Base-by-base conservation (phyloP, 2,888 invertebrate species). In the Petrolisthes cinctipes region DNA sequence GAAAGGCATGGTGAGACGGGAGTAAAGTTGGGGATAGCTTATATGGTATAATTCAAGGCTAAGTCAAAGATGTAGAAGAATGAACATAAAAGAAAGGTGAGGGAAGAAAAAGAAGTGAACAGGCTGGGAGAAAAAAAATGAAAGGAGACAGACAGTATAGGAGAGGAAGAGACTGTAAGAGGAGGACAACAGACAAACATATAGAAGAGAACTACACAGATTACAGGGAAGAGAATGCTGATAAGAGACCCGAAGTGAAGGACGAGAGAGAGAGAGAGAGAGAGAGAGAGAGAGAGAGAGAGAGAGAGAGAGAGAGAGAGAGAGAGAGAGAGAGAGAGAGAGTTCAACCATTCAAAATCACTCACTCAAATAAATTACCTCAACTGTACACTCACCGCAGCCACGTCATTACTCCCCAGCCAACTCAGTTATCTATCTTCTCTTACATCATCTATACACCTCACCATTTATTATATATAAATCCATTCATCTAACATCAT, bases 261-360 rank as follows among this genome's bases (percentile, higher is more conserved):
- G 17, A 61, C 9, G 11, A 17, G 61, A 17, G 17, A 61, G 61
- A 17, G 61, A 11, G 17, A 9, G 61, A 61, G 17, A 61, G 61
- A 61, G 61, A 61, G 61, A 61, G 61, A 61, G 61, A 61, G 61
- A 61, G 61, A 61, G 61, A 61, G 61, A 61, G 61, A 61, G 61
- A 61, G 61, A 61, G 61, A 61, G 61, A 61, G 61, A 61, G 61
- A 61, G 61, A 61, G 61, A 61, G 61, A 61, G 61, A 61, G 61
- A 61, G 61, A 61, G 61, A 61, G 9, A 17, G 17, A 11, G 61
- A 61, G 17, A 61, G 61, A 17, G 17, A 17, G 61, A 61, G 17
- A 2, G 61, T 17, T 61, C 11, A 61, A 37, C 37, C 37, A 37
- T 37, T 37, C 37, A 37, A 37, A 37, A 37, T 37, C 37, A 37